Percentiles rank a stretch among this genome's conserved stretches.
phyloP scores from a whole-genome alignment of 2,113 vertebrate species.

The Muscicapa adusta region DNA sequence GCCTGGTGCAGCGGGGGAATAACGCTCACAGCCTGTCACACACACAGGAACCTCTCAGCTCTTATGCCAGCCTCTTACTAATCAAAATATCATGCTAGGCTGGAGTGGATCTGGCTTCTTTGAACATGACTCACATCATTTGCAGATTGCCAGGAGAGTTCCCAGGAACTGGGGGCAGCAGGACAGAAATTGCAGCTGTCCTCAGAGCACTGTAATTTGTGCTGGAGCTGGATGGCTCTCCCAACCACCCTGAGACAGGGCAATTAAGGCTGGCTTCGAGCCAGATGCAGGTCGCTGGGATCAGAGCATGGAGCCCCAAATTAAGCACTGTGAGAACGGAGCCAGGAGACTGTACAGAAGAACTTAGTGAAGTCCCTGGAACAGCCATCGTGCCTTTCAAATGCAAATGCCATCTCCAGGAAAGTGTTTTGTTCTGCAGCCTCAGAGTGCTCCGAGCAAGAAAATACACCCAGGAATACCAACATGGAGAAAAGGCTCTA shows the following conservation, averaged over 20 bases:
- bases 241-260: not conserved
- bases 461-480: not conserved
- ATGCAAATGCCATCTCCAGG: slow-evolving; percentile 16
- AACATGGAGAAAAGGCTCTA: not conserved
- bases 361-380: not conserved
- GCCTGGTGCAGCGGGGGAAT: not conserved
- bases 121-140: not conserved
- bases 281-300: slow-evolving; percentile 9
- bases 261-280: not conserved
- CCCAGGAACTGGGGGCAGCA: slow-evolving; percentile 38
- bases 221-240: not conserved
- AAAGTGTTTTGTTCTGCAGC: not conserved
- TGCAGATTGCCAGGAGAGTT: slow-evolving; percentile 40
- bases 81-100: slow-evolving; percentile 4
- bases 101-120: slow-evolving; percentile 29
- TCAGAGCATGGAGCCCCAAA: not conserved
- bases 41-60: not conserved
- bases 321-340: not conserved
- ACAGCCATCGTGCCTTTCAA: slow-evolving; percentile 33
- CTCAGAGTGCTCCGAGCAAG: not conserved
- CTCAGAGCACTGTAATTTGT: not conserved
- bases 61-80: slow-evolving; percentile 1
- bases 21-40: not conserved
- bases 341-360: not conserved
- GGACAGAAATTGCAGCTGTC: slow-evolving; percentile 16